Evolutionary conservation across 2,113 vertebrate species (phyloP), one percentile per base, ranked within the genome.

Genomic region (Bucco capensis): DNA sequence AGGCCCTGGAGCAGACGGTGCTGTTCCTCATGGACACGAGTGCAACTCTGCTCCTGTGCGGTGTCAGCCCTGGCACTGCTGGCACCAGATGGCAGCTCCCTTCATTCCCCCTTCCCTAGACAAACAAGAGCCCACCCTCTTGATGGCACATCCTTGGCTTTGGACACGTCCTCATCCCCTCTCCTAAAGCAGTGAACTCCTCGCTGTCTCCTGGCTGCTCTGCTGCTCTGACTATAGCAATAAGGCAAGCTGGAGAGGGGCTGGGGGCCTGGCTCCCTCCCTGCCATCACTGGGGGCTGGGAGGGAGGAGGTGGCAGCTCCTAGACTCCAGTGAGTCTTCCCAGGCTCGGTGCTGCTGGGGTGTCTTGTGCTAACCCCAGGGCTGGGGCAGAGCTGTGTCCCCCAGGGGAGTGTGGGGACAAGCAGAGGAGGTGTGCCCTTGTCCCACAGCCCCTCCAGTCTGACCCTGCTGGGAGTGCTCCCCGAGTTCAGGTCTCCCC

Each of bases 181-280:
- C 31, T 65, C 62, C 67, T 62, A 10, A 47, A 50, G 22, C 38
- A 19, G n/a, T 0, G 1, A 71, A 13, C 54, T 31, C 93, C 54
- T 6, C 12, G 31, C 31, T 17, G 71, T 70, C 80, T 67, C n/a
- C 86, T 10, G 49, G 42, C 85, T 10, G 47, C 44, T 73, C 91
- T 62, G 66, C 33, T 62, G 67, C 92, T 84, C 58, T 83, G 91
- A 91, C 89, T 75, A 92, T 88, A 97, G 97, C 97, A 97, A 97
- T 97, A 97, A 98, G 90, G 89, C 40, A 33, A 81, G 70, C 9
- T 35, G 92, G 65, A 53, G 84, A 58, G 88, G 80, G 70, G 75
- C 72, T 72, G 71, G 69, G 78, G 84, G 80, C 13, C 44, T 2
- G 0, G 23, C 25, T 18, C 33, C 47, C 62, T 69, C 53, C 70